These are phyloP conservation scores for Epinotia nisella DNA, from an alignment of 2,888 invertebrate species.

Conservation along the genomic window DNA sequence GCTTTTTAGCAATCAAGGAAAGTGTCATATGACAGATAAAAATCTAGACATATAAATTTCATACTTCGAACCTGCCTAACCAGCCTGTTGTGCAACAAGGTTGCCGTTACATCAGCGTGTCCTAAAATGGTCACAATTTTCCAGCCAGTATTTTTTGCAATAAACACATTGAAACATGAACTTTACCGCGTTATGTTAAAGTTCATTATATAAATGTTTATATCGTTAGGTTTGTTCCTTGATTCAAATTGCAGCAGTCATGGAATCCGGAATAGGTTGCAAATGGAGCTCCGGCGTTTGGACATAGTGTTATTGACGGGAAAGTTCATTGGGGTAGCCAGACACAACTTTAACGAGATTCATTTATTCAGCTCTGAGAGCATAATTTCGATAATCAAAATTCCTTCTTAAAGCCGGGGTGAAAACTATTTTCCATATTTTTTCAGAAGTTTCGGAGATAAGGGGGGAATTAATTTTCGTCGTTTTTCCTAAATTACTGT, in stretches of 20 bases:
- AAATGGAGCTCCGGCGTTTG: background rate
- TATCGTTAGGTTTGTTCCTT: background rate
- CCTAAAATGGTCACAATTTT: conserved; percentile 7
- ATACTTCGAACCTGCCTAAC: too few species aligned
- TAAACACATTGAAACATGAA: background rate
- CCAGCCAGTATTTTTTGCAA: conserved; percentile 17
- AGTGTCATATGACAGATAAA: too few species aligned
- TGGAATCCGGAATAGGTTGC: conserved; percentile 11
- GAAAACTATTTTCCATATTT: too few species aligned
- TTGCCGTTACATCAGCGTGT: conserved; percentile 14
- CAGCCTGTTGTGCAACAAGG: too few species aligned
- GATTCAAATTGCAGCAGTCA: background rate
- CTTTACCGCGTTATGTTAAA: background rate
- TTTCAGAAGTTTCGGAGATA: too few species aligned
- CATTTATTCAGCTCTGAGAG: too few species aligned
- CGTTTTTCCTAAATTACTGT: too few species aligned
- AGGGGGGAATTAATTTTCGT: too few species aligned
- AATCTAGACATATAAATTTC: too few species aligned
- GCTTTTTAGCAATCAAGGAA: too few species aligned
- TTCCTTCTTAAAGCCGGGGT: too few species aligned
- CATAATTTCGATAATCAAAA: too few species aligned
- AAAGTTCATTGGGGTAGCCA: background rate
- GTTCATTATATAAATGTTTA: background rate
- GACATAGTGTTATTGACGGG: conserved; percentile 1
- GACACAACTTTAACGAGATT: background rate